Evolutionary conservation across 2,888 invertebrate species (phyloP), one percentile per base, ranked within the genome.

Genomic region (Himalopsyche anomala): DNA sequence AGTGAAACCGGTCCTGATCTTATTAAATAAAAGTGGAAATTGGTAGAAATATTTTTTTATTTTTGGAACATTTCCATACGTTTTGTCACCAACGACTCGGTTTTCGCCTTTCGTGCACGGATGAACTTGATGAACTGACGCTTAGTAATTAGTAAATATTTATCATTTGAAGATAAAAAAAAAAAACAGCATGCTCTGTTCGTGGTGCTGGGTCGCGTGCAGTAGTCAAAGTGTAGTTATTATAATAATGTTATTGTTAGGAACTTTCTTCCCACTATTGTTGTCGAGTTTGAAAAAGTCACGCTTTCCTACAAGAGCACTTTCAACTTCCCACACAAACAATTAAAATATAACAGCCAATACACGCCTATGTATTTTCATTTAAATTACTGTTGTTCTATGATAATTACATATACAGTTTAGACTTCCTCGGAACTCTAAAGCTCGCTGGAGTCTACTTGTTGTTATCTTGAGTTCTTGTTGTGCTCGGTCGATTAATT

Each of bases 311-410:
- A 62, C 62, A 62, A 62, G 62, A 62, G 62, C 62, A 62, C 62
- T 62, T 62, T 62, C 62, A n/a, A 62, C 62, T 62, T 62, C 62
- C 62, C 62, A 62, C 62, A 19, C 62, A 19, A 28, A 62, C 19
- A 62, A 62, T 62, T 62, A 62, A 19, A 62, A 62, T 28, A 62
- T 19, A 62, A 62, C 19, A 62, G 62, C 62, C 62, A 62, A 62
- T 62, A 62, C 28, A 19, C 62, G 62, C 19, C 62, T 19, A 62
- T 62, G 62, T 62, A 62, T 62, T 62, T 62, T 62, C 62, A 62
- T 62, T 62, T 19, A 62, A 62, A 62, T 62, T 56, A 56, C 56
- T 56, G n/a, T 56, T 62, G 62, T 62, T 62, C 62, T 62, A 62
- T 19, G 62, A 62, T 62, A 62, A 62, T 62, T 62, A 62, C 62